These are phyloP conservation scores for Bostrychus sinensis DNA, from an alignment of 2,113 vertebrate genomes.

Conservation along the genomic window DNA sequence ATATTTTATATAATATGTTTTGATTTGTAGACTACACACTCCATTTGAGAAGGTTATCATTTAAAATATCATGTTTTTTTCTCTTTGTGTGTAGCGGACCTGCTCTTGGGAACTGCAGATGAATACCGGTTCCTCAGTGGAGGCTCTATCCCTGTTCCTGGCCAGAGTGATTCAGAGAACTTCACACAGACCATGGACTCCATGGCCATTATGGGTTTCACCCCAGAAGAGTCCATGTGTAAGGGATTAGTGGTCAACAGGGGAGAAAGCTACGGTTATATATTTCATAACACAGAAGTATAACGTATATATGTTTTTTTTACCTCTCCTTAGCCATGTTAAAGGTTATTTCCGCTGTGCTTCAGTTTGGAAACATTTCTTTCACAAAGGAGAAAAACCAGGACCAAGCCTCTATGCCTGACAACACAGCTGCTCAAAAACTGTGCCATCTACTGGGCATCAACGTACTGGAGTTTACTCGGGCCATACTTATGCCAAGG, in stretches of 20 bases:
- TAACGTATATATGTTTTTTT: background rate
- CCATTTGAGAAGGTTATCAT: background rate
- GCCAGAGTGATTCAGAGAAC: conserved; percentile 88
- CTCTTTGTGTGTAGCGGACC: conserved; percentile 73
- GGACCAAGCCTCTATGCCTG: conserved; percentile 90
- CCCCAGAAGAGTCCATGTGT: conserved; percentile 85
- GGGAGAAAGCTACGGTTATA: background rate
- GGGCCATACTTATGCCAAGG: conserved; percentile 88
- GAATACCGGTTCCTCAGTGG: conserved; percentile 88
- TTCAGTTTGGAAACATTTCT: conserved; percentile 90
- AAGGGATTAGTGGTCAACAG: conserved; percentile 56
- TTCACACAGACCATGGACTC: conserved; percentile 93
- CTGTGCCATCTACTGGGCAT: conserved; percentile 89
- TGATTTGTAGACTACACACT: background rate
- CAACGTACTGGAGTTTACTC: conserved; percentile 89
- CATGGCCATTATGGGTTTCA: conserved; percentile 89
- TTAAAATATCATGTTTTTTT: background rate
- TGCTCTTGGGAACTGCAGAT: conserved; percentile 84
- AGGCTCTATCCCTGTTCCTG: conserved; percentile 81
- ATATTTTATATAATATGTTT: background rate
- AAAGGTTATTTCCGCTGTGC: conserved; percentile 85
- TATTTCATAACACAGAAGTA: background rate
- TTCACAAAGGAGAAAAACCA: conserved; percentile 88
- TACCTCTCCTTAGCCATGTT: conserved; percentile 79
- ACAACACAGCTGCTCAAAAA: conserved; percentile 93